Base-by-base conservation (phyloP, 1,140 invertebrate genomes). In the Eupristina koningsbergeri region DNA sequence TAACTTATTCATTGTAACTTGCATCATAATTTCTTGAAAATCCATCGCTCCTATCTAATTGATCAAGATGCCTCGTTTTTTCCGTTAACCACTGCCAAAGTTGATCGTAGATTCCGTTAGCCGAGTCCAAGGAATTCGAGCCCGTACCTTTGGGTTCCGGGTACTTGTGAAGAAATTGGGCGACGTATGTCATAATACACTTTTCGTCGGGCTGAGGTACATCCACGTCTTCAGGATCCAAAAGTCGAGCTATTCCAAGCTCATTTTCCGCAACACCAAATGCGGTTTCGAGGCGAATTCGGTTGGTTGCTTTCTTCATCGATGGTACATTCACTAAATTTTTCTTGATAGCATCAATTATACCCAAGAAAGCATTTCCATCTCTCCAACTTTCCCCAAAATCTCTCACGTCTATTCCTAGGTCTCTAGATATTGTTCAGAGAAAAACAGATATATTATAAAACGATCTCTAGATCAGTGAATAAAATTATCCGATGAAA, bases 181-280 rank as follows among this genome's bases (percentile, higher is more conserved):
- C 98, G 64, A 99, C 98, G 92, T 99, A 99, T 45, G 99, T 99
- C 98, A 99, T 99, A 86, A 99, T 97, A 50, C 98, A 99, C 92
- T 98, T 97, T 90, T 99, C 98, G 92, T 99, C 99, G 15, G 99
- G 99, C 89, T 97, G 97, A 26, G 97, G 96, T 22, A 99, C 98
- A 93, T 99, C 98, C 41, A 99, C 98, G 93, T 99, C 99, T 94
- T 98, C 98, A 45, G 98, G 96, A 92, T 99, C 98, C 36, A 99
- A 93, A 19, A 99, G 93, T 87, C 96, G 94, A n/a, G 97, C 96
- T 86, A 99, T 99, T 69, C 98, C 98, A 29, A 99, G 93, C 89
- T 99, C 96, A 74, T 93, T 94, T 92, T 99, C 98, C 61, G 99
- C 99, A 22, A 98, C 95, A 88, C 96, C 95, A 92, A 99, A 99